These are phyloP conservation scores for Brenthis hecate DNA, from an alignment of 2,888 invertebrate genomes.

Conservation along the genomic window DNA sequence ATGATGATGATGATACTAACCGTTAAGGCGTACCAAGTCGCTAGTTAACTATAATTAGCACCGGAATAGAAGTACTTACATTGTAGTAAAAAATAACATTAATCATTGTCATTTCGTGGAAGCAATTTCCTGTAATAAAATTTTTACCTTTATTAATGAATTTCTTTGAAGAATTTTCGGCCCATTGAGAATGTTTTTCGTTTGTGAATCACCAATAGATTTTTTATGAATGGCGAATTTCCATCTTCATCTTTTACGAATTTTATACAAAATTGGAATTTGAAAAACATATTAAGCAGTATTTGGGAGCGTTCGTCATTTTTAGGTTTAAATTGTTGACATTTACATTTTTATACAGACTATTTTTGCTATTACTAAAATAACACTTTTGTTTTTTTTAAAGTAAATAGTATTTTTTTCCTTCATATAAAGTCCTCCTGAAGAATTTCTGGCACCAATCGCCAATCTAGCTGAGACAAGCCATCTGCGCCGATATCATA, in stretches of 20 bases:
- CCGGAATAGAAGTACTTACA: too few species aligned
- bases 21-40: too few species aligned
- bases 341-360: slow-evolving; percentile 1
- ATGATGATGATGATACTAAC: too few species aligned
- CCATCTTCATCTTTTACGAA: slow-evolving; percentile 2
- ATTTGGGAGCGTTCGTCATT: slow-evolving; percentile 8
- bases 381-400: too few species aligned
- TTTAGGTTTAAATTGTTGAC: not conserved
- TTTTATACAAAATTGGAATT: not conserved
- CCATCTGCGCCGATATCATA: too few species aligned
- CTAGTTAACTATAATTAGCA: too few species aligned
- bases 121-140: slow-evolving; percentile 36
- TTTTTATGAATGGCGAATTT: slow-evolving; percentile 15
- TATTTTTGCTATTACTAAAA: not conserved
- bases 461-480: too few species aligned
- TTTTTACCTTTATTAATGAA: slow-evolving; percentile 43
- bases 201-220: slow-evolving; percentile 27
- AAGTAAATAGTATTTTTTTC: too few species aligned
- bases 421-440: too few species aligned
- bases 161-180: slow-evolving; percentile 42
- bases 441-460: too few species aligned
- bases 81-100: not conserved
- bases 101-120: slow-evolving; percentile 14
- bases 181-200: slow-evolving; percentile 38
- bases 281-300: slow-evolving; percentile 6